A percentile compares a stretch with the other conserved stretches of the same genome.
Conservation (phyloP, 2,888 invertebrate species). For the Leptopterna dolabrata region DNA sequence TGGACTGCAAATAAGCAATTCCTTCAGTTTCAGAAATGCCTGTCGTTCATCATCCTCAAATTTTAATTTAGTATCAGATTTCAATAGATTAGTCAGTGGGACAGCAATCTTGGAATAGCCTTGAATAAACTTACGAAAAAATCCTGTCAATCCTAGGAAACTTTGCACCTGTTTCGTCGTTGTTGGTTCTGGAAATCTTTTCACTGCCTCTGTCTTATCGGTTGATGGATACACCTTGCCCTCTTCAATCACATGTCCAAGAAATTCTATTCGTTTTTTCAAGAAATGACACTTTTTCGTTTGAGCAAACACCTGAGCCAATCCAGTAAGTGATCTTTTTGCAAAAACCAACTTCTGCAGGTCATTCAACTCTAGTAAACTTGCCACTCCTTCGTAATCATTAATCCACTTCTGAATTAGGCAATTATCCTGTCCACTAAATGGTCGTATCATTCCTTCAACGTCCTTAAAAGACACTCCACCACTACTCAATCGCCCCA, state of each 20-base stretch:
- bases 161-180: too few relatives aligned
- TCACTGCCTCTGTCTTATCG: too few relatives aligned
- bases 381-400: slow-evolving; percentile 26
- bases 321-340: slow-evolving; percentile 23
- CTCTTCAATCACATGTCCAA: not conserved
- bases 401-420: slow-evolving; percentile 28
- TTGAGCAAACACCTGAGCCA: slow-evolving; percentile 39
- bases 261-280: slow-evolving; percentile 11
- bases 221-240: too few relatives aligned
- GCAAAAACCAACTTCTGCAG: slow-evolving; percentile 34
- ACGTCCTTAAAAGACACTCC: slow-evolving; percentile 40
- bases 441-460: slow-evolving; percentile 28
- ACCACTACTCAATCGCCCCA: not conserved
- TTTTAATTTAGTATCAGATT: too few relatives aligned
- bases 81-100: too few relatives aligned
- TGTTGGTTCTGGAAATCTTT: too few relatives aligned
- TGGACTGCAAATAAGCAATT: slow-evolving; percentile 56
- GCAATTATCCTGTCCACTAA: slow-evolving; percentile 34
- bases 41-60: slow-evolving; percentile 64
- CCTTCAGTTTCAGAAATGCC: not conserved
- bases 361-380: slow-evolving; percentile 28
- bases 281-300: not conserved
- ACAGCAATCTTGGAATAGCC: slow-evolving; percentile 12
- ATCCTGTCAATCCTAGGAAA: too few relatives aligned
- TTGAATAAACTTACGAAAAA: too few relatives aligned